These are phyloP conservation scores for Enteromius trimaculatus DNA, from an alignment of 2,797 vertebrate species.

Conservation along the genomic window DNA sequence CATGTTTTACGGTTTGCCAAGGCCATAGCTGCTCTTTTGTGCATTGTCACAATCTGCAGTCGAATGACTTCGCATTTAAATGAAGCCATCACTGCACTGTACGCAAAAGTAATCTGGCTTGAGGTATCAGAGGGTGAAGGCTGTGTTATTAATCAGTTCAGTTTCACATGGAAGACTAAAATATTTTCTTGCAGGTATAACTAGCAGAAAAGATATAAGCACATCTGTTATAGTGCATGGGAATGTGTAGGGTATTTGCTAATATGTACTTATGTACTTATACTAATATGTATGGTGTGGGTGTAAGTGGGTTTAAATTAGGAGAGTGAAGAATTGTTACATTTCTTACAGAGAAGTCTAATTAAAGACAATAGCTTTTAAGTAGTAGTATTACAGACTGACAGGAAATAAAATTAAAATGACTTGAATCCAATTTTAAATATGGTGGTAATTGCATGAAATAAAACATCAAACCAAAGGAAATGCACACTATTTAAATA, in stretches of 20 bases:
- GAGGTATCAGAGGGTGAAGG: conserved; percentile 41
- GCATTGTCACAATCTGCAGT: conserved; percentile 48
- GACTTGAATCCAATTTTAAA: not conserved
- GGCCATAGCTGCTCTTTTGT: conserved; percentile 44
- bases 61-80: conserved; percentile 59
- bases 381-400: not conserved
- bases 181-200: not conserved
- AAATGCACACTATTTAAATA: not conserved
- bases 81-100: conserved; percentile 43
- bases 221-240: not conserved
- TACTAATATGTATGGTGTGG: too few relatives aligned
- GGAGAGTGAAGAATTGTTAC: not conserved
- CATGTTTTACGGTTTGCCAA: conserved; percentile 48
- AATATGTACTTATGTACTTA: conserved; percentile 3
- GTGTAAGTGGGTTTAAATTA: not conserved
- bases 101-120: conserved; percentile 44
- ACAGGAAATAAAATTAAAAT: not conserved
- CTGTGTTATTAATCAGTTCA: conserved; percentile 41
- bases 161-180: conserved; percentile 34
- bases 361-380: not conserved
- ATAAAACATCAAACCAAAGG: not conserved
- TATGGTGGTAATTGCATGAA: not conserved
- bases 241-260: conserved; percentile 4
- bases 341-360: not conserved
- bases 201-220: not conserved